Base-by-base conservation (phyloP, 2,113 vertebrate genomes). In the Deroptyus accipitrinus region DNA sequence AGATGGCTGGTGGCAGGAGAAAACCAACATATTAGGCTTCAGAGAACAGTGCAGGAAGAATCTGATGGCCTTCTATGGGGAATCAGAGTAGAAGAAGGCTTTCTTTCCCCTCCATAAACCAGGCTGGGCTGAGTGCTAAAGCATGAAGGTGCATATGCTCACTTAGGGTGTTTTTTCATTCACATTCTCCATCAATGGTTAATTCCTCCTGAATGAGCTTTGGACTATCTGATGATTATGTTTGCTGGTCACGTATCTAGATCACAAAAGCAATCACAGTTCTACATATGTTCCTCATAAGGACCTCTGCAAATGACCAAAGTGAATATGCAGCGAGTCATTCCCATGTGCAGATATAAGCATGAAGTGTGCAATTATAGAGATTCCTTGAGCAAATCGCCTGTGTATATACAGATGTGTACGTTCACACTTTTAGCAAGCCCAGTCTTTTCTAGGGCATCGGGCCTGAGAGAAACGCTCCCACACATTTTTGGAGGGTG, bases 181-280 rank as follows among this genome's bases (percentile, higher is more conserved):
- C 88, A 90, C 77, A 41, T 79, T 83, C 80, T 88, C 86, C 83
- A 41, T 92, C 79, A 93, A 72, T 79, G 81, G 69, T 86, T 92
- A 95, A 93, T 95, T 94, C 80, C 33, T 94, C 44, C 52, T 92
- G 94, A 97, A 95, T 88, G 77, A 55, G 90, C 49, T 44, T 89
- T 49, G 83, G 69, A 86, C 83, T 74, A 16, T 51, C 37, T 83
- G 83, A 35, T 76, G 69, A 74, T 92, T 94, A 73, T 1, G 5
- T 81, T 88, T 94, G 62, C 95, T 86, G 92, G 61, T 94, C 95
- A 88, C 69, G 22, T 90, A 57, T 30, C 13, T 35, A 79, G 55
- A 94, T 66, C 69, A 94, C 91, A 92, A 95, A 95, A 85, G 91
- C 91, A 89, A 86, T 75, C 88, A 64, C 74, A 89, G 83, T 79